A percentile compares a stretch with the other conserved stretches of the same genome.
These are phyloP conservation scores for Reticulitermes lucifugus DNA, from an alignment of 2,888 invertebrate genomes.

Conservation along the genomic window DNA sequence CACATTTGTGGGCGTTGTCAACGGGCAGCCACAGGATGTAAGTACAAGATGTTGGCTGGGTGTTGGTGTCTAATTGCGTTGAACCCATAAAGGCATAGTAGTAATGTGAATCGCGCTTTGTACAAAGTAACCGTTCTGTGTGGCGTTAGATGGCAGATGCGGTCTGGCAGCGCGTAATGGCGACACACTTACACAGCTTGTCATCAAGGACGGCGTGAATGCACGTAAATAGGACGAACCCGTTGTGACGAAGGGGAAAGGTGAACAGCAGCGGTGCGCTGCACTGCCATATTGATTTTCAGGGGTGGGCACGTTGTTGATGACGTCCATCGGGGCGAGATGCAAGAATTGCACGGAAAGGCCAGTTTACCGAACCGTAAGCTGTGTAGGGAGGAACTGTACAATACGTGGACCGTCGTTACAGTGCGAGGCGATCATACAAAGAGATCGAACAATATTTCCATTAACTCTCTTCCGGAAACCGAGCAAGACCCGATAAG, in stretches of 20 bases:
- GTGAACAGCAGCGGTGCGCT: constrained; percentile 26
- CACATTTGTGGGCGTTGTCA: constrained; percentile 22
- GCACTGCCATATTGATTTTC: constrained; percentile 36
- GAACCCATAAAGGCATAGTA: not conserved
- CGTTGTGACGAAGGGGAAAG: constrained; percentile 13
- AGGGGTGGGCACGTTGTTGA: not conserved
- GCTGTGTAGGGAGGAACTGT: not conserved
- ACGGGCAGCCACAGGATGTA: not conserved
- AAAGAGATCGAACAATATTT: not conserved
- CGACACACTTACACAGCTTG: constrained; percentile 12
- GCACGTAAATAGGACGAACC: constrained; percentile 25
- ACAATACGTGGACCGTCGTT: not conserved
- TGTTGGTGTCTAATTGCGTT: constrained; percentile 12
- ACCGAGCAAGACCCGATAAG: not conserved
- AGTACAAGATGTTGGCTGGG: constrained; percentile 5
- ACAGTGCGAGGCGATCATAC: not conserved
- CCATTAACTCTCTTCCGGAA: constrained; percentile 1
- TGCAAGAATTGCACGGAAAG: constrained; percentile 21
- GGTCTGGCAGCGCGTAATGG: constrained; percentile 26
- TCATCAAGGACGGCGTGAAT: constrained; percentile 25
- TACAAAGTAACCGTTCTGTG: not conserved
- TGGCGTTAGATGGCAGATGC: constrained; percentile 28
- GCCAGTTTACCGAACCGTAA: constrained; percentile 2
- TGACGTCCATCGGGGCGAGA: constrained; percentile 12
- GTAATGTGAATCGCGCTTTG: not conserved